These are phyloP conservation scores for Oplegnathus fasciatus DNA, from an alignment of 2,113 vertebrate genomes.

Conservation along the genomic window DNA sequence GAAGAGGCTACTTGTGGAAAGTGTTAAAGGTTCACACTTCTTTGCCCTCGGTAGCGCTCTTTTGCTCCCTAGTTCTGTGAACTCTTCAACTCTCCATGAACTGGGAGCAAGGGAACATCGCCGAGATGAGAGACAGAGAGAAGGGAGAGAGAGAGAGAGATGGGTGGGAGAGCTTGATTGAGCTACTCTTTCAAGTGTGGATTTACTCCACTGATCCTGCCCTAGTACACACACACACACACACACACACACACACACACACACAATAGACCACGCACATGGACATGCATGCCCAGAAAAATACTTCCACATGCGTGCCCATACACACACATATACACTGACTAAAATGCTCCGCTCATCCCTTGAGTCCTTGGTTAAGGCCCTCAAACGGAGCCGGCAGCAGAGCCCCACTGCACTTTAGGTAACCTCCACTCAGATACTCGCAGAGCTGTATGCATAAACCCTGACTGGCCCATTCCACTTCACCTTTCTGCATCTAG, in stretches of 20 bases:
- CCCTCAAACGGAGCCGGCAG: constrained; percentile 68
- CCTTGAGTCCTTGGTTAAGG: constrained; percentile 62
- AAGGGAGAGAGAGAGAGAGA: constrained; percentile 22
- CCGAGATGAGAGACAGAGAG: constrained; percentile 59
- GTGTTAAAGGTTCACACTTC: constrained; percentile 31
- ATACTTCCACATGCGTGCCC: constrained; percentile 26
- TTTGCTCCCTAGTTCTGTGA: constrained; percentile 63
- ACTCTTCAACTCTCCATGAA: constrained; percentile 78
- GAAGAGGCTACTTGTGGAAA: constrained; percentile 24
- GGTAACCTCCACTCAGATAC: constrained; percentile 64
- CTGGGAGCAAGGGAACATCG: constrained; percentile 54
- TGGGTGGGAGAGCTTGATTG: constrained; percentile 74
- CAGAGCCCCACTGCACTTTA: constrained; percentile 72
- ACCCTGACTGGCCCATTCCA: constrained; percentile 32
- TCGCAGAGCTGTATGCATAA: constrained; percentile 47
- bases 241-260: constrained; percentile 15
- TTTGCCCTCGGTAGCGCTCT: constrained; percentile 12
- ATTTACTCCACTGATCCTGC: constrained; percentile 81
- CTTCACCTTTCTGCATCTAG: constrained; percentile 33
- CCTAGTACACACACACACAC: constrained; percentile 28
- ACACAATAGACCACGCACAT: constrained; percentile 4
- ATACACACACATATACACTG: constrained; percentile 24
- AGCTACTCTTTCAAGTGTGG: constrained; percentile 85
- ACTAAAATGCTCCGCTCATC: constrained; percentile 60
- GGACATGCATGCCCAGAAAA: constrained; percentile 20